Evolutionary conservation across 1,140 invertebrate genomes (phyloP).

Genomic region (Pteromalus puparum): DNA sequence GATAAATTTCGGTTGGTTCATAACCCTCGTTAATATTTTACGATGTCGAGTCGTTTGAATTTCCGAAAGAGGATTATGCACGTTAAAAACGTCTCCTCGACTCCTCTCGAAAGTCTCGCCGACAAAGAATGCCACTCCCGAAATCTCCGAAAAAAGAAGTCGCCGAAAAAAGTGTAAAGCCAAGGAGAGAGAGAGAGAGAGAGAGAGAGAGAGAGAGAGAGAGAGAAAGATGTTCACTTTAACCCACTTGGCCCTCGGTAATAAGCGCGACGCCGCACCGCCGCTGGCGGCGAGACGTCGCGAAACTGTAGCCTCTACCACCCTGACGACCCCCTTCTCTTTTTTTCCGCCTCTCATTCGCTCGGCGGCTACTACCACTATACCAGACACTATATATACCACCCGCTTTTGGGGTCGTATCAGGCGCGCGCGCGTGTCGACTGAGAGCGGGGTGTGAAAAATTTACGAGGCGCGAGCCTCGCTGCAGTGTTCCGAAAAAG

Average conservation of each 20-base stretch:
- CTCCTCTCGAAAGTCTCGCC: no score
- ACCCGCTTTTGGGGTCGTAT: constrained; percentile 61
- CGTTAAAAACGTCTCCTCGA: no score
- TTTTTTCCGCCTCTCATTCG: background rate
- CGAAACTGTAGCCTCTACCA: background rate
- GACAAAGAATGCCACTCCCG: no score
- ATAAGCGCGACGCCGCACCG: background rate
- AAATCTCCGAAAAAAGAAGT: no score
- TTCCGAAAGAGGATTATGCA: no score
- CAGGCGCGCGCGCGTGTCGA: constrained; percentile 59
- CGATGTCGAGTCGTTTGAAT: no score
- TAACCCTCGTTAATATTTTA: no score
- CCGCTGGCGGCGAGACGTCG: background rate
- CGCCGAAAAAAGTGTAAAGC: background rate
- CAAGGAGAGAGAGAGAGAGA: background rate
- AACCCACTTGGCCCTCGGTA: constrained; percentile 16
- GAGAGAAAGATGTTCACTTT: constrained; percentile 38
- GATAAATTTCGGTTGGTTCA: no score
- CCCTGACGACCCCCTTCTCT: background rate
- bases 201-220: constrained; percentile 9
- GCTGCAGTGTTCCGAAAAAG: constrained; percentile 45
- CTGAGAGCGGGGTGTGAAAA: constrained; percentile 63
- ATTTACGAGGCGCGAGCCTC: constrained; percentile 70
- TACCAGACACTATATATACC: background rate
- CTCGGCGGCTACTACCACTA: background rate